phyloP scores from a whole-genome alignment of 2,888 invertebrate species.

The Gisinianus flammeolus region DNA sequence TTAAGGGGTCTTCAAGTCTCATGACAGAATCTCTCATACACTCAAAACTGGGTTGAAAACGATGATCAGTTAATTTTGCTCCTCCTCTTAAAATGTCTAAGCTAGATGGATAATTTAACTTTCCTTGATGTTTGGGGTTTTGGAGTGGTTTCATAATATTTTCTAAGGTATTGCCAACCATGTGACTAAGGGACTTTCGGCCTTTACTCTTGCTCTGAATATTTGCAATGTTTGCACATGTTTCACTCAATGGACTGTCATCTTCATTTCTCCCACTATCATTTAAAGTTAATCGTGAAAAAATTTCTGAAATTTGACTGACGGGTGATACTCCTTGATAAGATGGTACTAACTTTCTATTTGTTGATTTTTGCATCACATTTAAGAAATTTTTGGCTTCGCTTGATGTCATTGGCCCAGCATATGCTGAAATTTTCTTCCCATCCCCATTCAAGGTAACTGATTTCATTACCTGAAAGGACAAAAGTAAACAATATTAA shows the following conservation, averaged over 20 bases:
- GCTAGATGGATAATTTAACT: not conserved
- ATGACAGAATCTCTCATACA: constrained; percentile 62
- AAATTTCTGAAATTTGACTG: not conserved
- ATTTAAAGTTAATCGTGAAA: not conserved
- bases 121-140: not conserved
- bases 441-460: constrained; percentile 69
- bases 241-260: not conserved
- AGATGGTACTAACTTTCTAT: not conserved
- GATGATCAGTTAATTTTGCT: not conserved
- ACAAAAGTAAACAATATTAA: not conserved
- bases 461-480: not conserved
- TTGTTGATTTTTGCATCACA: constrained; percentile 41
- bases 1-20: constrained; percentile 74
- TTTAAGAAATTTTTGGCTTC: constrained; percentile 69
- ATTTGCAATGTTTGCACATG: not conserved
- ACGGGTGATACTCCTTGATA: not conserved
- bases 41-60: constrained; percentile 27
- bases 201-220: not conserved
- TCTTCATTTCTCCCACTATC: too few relatives aligned
- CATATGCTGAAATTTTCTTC: constrained; percentile 81
- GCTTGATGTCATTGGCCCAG: constrained; percentile 85
- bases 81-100: not conserved
- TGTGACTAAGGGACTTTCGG: not conserved
- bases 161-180: not conserved
- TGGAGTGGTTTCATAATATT: not conserved